Evolutionary conservation across 2,113 vertebrate genomes (phyloP).

Genomic region (Podarcis raffonei): DNA sequence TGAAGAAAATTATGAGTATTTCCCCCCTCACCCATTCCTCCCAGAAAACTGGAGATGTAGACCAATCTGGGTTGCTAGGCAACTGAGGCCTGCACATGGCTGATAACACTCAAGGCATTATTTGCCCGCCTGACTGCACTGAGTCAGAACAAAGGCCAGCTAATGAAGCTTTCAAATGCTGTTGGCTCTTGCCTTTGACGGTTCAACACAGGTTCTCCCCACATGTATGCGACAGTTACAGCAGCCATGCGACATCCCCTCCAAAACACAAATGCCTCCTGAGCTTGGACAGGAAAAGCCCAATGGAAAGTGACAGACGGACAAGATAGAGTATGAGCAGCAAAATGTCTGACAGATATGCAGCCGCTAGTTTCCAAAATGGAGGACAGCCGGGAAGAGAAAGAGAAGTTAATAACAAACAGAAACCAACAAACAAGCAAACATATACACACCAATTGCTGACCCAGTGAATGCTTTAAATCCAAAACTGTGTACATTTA

Average conservation of each 20-base stretch:
- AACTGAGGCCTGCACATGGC: constrained; percentile 80
- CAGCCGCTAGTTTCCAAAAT: background rate
- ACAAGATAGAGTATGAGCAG: background rate
- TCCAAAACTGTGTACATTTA: accelerated
- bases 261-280: constrained; percentile 2
- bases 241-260: constrained; percentile 34
- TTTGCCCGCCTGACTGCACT: constrained; percentile 76
- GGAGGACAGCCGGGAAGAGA: background rate
- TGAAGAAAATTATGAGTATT: constrained; percentile 69
- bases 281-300: constrained; percentile 15
- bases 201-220: constrained; percentile 49
- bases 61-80: constrained; percentile 81
- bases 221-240: constrained; percentile 32
- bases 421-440: accelerated
- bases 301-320: constrained; percentile 8
- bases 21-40: constrained; percentile 26
- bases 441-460: background rate
- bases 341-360: constrained; percentile 27
- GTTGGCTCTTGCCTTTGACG: constrained; percentile 48
- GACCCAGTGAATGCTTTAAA: background rate
- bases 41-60: constrained; percentile 50
- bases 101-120: constrained; percentile 80
- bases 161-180: constrained; percentile 69
- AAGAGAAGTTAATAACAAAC: background rate
- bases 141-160: constrained; percentile 70